Percentiles rank a stretch among this genome's conserved stretches.
These are phyloP conservation scores for Strigamia maritima DNA, from an alignment of 2,888 invertebrate genomes.

Conservation along the genomic window DNA sequence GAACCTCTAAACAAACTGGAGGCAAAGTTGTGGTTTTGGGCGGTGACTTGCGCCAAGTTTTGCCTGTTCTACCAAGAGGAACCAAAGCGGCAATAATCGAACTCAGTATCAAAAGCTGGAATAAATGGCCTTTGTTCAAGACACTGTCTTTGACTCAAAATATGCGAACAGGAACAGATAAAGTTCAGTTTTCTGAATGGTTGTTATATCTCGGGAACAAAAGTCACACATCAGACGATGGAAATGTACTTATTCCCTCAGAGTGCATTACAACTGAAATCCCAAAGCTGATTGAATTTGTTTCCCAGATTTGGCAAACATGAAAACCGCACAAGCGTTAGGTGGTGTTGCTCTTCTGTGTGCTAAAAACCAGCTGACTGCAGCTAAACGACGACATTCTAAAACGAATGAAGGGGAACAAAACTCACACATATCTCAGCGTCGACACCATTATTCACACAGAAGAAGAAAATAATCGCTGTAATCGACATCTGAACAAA, in stretches of 20 bases:
- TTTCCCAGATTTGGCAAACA: no score
- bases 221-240: background rate
- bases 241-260: background rate
- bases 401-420: no score
- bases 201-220: background rate
- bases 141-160: background rate
- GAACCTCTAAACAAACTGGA: slow-evolving; percentile 43
- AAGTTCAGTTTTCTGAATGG: slow-evolving; percentile 3
- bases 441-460: background rate
- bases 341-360: no score
- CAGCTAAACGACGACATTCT: no score
- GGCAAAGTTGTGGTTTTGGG: slow-evolving; percentile 44
- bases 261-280: background rate
- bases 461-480: background rate
- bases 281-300: background rate
- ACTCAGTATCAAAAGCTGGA: background rate
- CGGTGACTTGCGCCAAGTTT: slow-evolving; percentile 46
- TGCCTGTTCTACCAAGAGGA: slow-evolving; percentile 39
- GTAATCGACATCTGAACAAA: no score
- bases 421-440: background rate
- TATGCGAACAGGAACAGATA: background rate
- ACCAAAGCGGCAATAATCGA: background rate
- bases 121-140: no score
- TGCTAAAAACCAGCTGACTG: no score
- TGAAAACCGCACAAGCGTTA: no score